Evolutionary conservation across 1,140 invertebrate species (phyloP).

Genomic region (Metaphire vulgaris): DNA sequence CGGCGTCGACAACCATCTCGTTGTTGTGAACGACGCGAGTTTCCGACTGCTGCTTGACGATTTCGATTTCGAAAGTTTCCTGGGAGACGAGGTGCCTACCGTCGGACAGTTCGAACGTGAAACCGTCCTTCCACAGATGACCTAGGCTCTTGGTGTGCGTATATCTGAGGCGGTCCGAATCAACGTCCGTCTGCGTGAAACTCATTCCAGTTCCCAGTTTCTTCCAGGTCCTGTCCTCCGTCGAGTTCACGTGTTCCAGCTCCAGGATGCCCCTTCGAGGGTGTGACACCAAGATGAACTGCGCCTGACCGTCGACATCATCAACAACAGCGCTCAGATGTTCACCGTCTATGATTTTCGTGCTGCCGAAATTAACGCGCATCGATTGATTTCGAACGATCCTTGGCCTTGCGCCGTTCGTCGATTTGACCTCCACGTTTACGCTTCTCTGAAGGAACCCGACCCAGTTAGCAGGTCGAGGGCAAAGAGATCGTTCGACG

Average conservation of each 20-base stretch:
- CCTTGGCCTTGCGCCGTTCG: conserved; percentile 52
- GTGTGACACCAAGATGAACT: conserved; percentile 41
- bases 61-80: conserved; percentile 70
- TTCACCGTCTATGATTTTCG: conserved; percentile 43
- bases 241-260: conserved; percentile 57
- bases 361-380: conserved; percentile 46
- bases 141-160: conserved; percentile 64
- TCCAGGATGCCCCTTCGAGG: conserved; percentile 45
- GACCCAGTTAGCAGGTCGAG: conserved; percentile 41
- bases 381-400: conserved; percentile 50
- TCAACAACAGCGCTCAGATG: conserved; percentile 49
- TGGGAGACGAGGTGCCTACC: conserved; percentile 46
- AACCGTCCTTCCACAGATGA: conserved; percentile 77
- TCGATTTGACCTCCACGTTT: no score
- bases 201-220: conserved; percentile 48
- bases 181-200: conserved; percentile 81
- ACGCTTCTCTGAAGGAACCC: no score
- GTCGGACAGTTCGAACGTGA: conserved; percentile 72
- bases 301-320: conserved; percentile 44
- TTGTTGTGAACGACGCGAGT: conserved; percentile 59
- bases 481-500: conserved; percentile 50
- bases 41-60: conserved; percentile 65
- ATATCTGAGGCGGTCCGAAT: conserved; percentile 74
- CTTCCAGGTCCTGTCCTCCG: conserved; percentile 47
- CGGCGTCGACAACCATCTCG: conserved; percentile 71